phyloP scores from a whole-genome alignment of 2,888 invertebrate species.

The Phorcus lineatus region DNA sequence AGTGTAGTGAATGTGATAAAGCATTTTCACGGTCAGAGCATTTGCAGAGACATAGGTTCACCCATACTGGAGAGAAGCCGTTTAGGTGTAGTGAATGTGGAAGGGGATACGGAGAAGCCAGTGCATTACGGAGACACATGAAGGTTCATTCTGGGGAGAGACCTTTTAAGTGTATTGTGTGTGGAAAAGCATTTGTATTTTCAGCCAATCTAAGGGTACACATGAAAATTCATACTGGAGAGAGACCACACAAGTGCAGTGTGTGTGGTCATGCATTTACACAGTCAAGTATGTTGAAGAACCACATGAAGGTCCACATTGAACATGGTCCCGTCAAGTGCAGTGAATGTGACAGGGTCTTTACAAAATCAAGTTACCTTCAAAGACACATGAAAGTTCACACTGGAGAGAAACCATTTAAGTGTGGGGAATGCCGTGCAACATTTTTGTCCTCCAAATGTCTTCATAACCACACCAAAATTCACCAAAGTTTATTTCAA shows the following conservation, averaged over 20 bases:
- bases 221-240: conserved; percentile 23
- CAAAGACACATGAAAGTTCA: background rate
- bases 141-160: background rate
- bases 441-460: no score
- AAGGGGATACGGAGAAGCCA: background rate
- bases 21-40: background rate
- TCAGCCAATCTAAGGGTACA: conserved; percentile 8
- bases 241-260: conserved; percentile 16
- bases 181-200: conserved; percentile 22
- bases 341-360: background rate
- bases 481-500: no score
- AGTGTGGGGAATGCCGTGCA: no score
- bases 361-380: background rate
- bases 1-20: conserved; percentile 25
- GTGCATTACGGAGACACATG: background rate
- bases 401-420: background rate
- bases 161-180: background rate
- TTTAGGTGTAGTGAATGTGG: background rate
- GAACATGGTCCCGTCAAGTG: background rate
- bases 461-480: no score
- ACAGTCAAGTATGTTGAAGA: background rate
- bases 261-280: conserved; percentile 22
- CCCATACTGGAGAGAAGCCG: background rate
- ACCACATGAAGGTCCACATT: background rate
- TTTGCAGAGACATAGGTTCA: background rate